Conservation (phyloP, 2,888 invertebrate genomes). For the Lochmaea capreae region DNA sequence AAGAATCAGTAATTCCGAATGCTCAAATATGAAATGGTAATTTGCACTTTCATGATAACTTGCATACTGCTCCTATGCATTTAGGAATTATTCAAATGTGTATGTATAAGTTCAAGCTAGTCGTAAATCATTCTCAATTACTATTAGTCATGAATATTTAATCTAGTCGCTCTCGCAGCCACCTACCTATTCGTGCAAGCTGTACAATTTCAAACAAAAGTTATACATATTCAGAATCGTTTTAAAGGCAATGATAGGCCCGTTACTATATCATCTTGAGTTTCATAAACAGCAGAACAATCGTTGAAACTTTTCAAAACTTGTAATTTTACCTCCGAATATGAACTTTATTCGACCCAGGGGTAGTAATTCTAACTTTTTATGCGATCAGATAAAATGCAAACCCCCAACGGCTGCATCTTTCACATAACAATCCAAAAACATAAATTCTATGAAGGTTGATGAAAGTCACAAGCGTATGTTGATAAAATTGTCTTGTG, state of each 20-base stretch:
- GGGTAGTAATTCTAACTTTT: background rate
- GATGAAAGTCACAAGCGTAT: too few species aligned
- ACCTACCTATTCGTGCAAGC: constrained; percentile 25
- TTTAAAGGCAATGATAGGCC: constrained; percentile 6
- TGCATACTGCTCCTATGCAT: constrained; percentile 32
- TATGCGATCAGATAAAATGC: background rate
- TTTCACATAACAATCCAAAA: too few species aligned
- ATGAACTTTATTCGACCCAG: background rate
- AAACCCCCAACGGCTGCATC: background rate
- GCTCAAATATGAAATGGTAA: constrained; percentile 23
- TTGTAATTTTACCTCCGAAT: background rate
- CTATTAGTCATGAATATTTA: constrained; percentile 40
- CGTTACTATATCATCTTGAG: background rate
- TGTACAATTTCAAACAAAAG: constrained; percentile 19
- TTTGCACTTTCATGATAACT: constrained; percentile 34
- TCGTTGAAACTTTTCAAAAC: background rate
- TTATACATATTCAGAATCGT: constrained; percentile 20
- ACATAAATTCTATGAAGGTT: too few species aligned
- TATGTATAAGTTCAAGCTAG: constrained; percentile 32
- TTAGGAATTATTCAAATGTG: constrained; percentile 36
- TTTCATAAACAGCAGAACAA: background rate
- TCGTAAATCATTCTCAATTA: constrained; percentile 41
- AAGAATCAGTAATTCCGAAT: constrained; percentile 16
- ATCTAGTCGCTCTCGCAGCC: constrained; percentile 25
- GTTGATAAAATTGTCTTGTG: too few species aligned